A percentile compares a stretch with the other conserved stretches of the same genome.
Conservation (phyloP, 2,797 vertebrate genomes). For the Sebastes flavidus region DNA sequence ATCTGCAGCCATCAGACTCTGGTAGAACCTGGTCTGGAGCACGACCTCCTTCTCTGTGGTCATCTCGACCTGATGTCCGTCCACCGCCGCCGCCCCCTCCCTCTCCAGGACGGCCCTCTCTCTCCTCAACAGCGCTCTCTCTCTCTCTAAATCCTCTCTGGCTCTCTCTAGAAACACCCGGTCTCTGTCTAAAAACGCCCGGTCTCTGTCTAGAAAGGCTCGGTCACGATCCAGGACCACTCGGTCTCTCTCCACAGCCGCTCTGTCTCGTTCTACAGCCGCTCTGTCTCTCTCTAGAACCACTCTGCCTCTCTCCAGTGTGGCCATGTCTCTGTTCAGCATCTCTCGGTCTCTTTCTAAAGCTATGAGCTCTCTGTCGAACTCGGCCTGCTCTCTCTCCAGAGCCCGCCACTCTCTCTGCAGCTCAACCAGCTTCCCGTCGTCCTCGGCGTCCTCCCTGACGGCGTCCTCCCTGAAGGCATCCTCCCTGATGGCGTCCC, state of each 20-base stretch:
- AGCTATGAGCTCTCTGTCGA: slow-evolving; percentile 26
- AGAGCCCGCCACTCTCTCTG: slow-evolving; percentile 10
- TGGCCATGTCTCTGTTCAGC: not conserved
- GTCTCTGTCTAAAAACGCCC: slow-evolving; percentile 58
- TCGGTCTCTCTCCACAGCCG: slow-evolving; percentile 58
- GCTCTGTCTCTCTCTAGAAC: not conserved
- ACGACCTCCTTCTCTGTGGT: slow-evolving; percentile 19
- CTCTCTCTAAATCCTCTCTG: slow-evolving; percentile 54
- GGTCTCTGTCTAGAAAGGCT: slow-evolving; percentile 60
- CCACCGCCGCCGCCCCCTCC: not conserved
- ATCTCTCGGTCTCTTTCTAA: slow-evolving; percentile 29
- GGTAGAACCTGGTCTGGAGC: slow-evolving; percentile 4
- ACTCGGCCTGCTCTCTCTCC: slow-evolving; percentile 20
- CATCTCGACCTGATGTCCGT: not conserved
- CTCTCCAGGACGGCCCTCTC: slow-evolving; percentile 19
- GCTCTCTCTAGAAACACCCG: slow-evolving; percentile 54
- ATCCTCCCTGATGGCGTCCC: too few species aligned
- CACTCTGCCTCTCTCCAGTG: not conserved
- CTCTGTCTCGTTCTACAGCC: slow-evolving; percentile 22
- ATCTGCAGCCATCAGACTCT: slow-evolving; percentile 10
- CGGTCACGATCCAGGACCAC: slow-evolving; percentile 51
- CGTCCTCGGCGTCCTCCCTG: not conserved
- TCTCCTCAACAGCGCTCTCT: slow-evolving; percentile 18
- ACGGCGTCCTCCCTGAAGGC: too few species aligned
- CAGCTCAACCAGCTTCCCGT: not conserved